Percentiles rank a stretch among this genome's conserved stretches.
phyloP scores from a whole-genome alignment of 2,888 invertebrate species.

The Vanessa cardui region DNA sequence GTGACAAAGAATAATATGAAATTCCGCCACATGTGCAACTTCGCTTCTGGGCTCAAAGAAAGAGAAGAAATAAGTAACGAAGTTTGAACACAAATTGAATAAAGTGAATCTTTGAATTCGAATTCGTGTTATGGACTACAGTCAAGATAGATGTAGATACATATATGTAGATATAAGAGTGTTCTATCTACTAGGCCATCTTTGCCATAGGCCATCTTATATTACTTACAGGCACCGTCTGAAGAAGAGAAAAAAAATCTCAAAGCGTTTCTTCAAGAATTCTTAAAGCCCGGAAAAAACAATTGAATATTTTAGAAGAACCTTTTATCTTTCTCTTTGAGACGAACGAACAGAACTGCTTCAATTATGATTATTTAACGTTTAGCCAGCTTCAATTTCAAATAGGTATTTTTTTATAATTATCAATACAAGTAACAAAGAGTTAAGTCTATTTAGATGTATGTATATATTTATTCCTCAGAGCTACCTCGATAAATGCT shows the following conservation, averaged over 20 bases:
- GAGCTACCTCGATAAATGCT: neutral
- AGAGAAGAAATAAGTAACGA: no score
- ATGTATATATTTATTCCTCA: neutral
- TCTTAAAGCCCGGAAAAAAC: constrained; percentile 6
- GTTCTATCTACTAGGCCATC: no score
- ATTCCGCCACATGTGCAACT: no score
- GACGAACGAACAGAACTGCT: neutral
- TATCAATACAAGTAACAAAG: neutral
- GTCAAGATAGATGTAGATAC: no score
- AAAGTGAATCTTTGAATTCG: no score
- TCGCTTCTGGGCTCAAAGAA: no score
- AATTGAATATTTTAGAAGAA: neutral
- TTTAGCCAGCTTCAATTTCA: neutral
- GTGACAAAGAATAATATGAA: no score
- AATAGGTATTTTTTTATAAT: neutral
- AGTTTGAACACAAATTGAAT: no score
- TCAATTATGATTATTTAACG: neutral
- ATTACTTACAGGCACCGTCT: neutral
- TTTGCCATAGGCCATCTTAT: neutral
- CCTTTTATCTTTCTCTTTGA: constrained; percentile 7
- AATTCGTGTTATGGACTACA: no score
- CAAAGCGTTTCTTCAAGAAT: constrained; percentile 3
- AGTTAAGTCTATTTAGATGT: neutral
- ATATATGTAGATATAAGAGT: no score
- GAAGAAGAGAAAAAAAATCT: neutral